Evolutionary conservation across 2,113 vertebrate species (phyloP).

Genomic region (Hoplias malabaricus): DNA sequence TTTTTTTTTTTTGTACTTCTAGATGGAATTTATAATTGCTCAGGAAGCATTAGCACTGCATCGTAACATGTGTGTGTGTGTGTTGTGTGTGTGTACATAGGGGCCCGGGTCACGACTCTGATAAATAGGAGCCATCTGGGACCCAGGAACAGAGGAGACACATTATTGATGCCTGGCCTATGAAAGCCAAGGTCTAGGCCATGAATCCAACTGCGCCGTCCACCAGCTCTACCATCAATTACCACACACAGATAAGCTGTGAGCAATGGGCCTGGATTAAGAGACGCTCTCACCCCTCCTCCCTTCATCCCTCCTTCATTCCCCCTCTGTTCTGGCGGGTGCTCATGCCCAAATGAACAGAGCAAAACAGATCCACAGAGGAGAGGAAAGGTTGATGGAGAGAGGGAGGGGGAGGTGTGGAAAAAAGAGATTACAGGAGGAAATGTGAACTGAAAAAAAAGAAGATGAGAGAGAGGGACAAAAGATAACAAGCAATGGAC

Average conservation of each 20-base stretch:
- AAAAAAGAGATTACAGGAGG: conserved; percentile 11
- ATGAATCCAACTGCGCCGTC: conserved; percentile 74
- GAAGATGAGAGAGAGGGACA: background rate
- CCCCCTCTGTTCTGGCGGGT: conserved; percentile 11
- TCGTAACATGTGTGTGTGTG: conserved; percentile 8
- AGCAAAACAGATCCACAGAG: background rate
- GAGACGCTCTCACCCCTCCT: conserved; percentile 53
- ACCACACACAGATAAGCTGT: conserved; percentile 77
- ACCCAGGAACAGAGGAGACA: conserved; percentile 62
- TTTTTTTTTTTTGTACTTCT: background rate
- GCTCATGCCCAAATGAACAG: conserved; percentile 5
- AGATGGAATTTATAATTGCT: conserved; percentile 9
- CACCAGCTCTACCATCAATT: conserved; percentile 78
- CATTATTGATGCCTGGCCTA: conserved; percentile 81
- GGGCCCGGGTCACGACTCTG: conserved; percentile 54
- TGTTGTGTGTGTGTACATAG: conserved; percentile 34
- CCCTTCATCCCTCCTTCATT: background rate
- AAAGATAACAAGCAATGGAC: background rate
- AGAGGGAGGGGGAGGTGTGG: background rate
- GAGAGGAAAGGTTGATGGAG: background rate
- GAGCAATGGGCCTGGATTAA: conserved; percentile 77
- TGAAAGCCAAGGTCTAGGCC: conserved; percentile 82
- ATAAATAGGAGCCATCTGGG: conserved; percentile 75
- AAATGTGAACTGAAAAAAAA: background rate
- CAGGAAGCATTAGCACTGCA: conserved; percentile 29